A percentile compares a stretch with the other conserved stretches of the same genome.
These are phyloP conservation scores for Hydriomena furcata DNA, from an alignment of 2,888 invertebrate genomes.

Conservation along the genomic window DNA sequence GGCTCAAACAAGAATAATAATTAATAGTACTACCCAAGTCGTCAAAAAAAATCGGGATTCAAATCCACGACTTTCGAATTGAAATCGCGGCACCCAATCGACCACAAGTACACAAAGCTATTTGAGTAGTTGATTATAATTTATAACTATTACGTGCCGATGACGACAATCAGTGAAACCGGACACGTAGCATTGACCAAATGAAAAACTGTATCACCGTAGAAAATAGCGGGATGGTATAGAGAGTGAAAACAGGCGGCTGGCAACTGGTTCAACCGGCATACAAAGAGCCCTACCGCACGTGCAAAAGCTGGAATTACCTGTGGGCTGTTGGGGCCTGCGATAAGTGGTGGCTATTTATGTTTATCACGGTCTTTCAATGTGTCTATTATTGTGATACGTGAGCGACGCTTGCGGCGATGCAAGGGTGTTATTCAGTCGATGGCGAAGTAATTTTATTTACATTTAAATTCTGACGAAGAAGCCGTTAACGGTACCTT, in stretches of 20 bases:
- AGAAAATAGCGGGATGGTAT: constrained; percentile 73
- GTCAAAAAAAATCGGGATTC: too few relatives aligned
- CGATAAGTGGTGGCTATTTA: constrained; percentile 40
- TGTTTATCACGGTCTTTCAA: constrained; percentile 58
- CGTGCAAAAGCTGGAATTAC: constrained; percentile 4
- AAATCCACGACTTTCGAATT: too few relatives aligned
- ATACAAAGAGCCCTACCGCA: constrained; percentile 46
- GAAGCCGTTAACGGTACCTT: too few relatives aligned
- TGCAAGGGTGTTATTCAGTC: constrained; percentile 55
- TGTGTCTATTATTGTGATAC: constrained; percentile 60
- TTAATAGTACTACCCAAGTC: too few relatives aligned
- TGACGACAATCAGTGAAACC: constrained; percentile 64
- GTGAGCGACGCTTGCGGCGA: constrained; percentile 53
- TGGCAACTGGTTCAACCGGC: constrained; percentile 50
- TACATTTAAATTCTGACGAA: constrained; percentile 56
- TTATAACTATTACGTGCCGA: constrained; percentile 11
- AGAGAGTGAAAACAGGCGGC: constrained; percentile 73
- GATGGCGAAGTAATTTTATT: constrained; percentile 55
- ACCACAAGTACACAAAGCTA: too few relatives aligned
- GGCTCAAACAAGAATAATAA: too few relatives aligned
- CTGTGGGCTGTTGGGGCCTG: constrained; percentile 30
- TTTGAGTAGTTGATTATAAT: too few relatives aligned
- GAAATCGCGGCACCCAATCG: too few relatives aligned
- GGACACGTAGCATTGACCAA: constrained; percentile 51
- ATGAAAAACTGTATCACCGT: constrained; percentile 74